These are phyloP conservation scores for Ariolimax columbianus DNA, from an alignment of 2,888 invertebrate species.

Conservation along the genomic window DNA sequence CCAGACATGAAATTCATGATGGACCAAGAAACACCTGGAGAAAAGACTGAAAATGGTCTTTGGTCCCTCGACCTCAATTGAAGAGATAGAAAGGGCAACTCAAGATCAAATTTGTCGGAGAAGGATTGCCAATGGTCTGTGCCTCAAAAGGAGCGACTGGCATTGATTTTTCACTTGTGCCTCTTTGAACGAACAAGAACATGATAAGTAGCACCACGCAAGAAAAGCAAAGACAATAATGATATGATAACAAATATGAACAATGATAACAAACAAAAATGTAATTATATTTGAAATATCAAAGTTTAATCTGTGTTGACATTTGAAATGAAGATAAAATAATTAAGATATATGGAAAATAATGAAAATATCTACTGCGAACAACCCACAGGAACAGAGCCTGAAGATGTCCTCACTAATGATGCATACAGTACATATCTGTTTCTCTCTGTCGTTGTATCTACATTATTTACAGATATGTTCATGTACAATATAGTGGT, in stretches of 20 bases:
- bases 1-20: too few relatives aligned
- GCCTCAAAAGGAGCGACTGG: too few relatives aligned
- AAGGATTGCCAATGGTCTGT: too few relatives aligned
- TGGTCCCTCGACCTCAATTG: too few relatives aligned
- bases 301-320: not conserved
- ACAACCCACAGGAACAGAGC: slow-evolving; percentile 10
- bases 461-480: slow-evolving; percentile 25
- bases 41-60: too few relatives aligned
- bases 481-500: not conserved
- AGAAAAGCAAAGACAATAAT: not conserved
- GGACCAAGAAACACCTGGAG: too few relatives aligned
- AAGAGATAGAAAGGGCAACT: too few relatives aligned
- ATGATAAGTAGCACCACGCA: too few relatives aligned
- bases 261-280: not conserved
- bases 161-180: too few relatives aligned
- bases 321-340: not conserved
- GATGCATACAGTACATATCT: not conserved
- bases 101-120: too few relatives aligned
- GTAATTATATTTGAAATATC: not conserved
- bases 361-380: not conserved
- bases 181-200: too few relatives aligned
- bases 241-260: not conserved
- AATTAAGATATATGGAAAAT: not conserved
- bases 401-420: not conserved
- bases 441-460: not conserved